Evolutionary conservation across 2,888 invertebrate species (phyloP).

Genomic region (Carterocephalus palaemon): DNA sequence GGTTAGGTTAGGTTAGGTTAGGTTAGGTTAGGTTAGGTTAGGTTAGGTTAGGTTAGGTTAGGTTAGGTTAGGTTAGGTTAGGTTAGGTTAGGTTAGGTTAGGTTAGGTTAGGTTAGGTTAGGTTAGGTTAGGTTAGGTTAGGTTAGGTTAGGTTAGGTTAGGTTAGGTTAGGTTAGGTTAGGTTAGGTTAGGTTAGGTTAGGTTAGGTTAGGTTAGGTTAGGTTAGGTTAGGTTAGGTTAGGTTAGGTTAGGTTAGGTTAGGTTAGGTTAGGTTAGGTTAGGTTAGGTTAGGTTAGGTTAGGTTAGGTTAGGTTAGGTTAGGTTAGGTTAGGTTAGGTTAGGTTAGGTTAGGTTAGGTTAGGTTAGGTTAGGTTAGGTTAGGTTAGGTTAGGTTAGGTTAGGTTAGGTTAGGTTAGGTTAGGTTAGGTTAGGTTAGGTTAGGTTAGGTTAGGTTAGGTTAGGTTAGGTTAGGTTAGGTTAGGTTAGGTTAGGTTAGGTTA

Average conservation of each 20-base stretch:
- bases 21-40: slow-evolving; percentile 11
- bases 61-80: slow-evolving; percentile 15
- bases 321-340: slow-evolving; percentile 21
- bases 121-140: slow-evolving; percentile 24
- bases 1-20: slow-evolving; percentile 11
- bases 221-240: slow-evolving; percentile 22
- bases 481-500: slow-evolving; percentile 23
- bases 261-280: slow-evolving; percentile 22
- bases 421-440: slow-evolving; percentile 22
- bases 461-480: slow-evolving; percentile 23
- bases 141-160: slow-evolving; percentile 24
- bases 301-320: slow-evolving; percentile 21
- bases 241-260: slow-evolving; percentile 21
- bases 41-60: slow-evolving; percentile 10
- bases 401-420: slow-evolving; percentile 17
- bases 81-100: slow-evolving; percentile 24
- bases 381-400: slow-evolving; percentile 21
- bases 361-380: slow-evolving; percentile 23
- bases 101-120: slow-evolving; percentile 20
- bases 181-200: slow-evolving; percentile 22
- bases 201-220: slow-evolving; percentile 22
- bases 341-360: slow-evolving; percentile 22
- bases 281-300: slow-evolving; percentile 22
- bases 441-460: slow-evolving; percentile 23
- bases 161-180: slow-evolving; percentile 23